A percentile compares a stretch with the other conserved stretches of the same genome.
Evolutionary conservation across 2,113 vertebrate genomes (phyloP).

Genomic region (Myiagra hebetior): DNA sequence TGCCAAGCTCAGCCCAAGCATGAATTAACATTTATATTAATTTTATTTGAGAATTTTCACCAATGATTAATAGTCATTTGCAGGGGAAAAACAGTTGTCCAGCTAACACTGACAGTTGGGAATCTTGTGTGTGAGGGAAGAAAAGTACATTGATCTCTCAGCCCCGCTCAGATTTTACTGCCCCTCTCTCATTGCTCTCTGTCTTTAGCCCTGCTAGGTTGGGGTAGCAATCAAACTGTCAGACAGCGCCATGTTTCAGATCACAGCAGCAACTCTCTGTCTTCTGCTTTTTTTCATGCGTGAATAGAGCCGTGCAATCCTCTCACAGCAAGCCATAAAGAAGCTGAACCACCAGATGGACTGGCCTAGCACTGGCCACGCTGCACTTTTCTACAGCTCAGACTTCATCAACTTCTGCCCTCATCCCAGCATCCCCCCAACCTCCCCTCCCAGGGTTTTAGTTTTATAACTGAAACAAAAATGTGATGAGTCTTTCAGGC

Average conservation of each 20-base stretch:
- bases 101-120: fast-evolving
- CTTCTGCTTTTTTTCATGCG: not conserved
- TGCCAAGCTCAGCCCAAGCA: not conserved
- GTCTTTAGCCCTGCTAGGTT: not conserved
- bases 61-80: not conserved
- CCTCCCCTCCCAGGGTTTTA: not conserved
- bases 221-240: not conserved
- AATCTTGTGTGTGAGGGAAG: not conserved
- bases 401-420: not conserved
- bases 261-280: not conserved
- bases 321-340: slow-evolving; percentile 1
- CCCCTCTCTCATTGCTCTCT: not conserved
- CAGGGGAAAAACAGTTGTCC: not conserved
- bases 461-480: slow-evolving; percentile 3
- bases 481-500: not conserved
- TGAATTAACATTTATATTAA: not conserved
- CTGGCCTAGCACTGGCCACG: not conserved
- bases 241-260: not conserved
- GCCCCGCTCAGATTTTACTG: not conserved
- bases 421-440: not conserved
- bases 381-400: not conserved
- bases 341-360: not conserved
- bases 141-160: not conserved
- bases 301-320: not conserved
- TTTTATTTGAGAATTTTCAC: not conserved